Evolutionary conservation across 2,797 vertebrate species (phyloP), one percentile per base, ranked within the genome.

Genomic region (Salmo trutta): DNA sequence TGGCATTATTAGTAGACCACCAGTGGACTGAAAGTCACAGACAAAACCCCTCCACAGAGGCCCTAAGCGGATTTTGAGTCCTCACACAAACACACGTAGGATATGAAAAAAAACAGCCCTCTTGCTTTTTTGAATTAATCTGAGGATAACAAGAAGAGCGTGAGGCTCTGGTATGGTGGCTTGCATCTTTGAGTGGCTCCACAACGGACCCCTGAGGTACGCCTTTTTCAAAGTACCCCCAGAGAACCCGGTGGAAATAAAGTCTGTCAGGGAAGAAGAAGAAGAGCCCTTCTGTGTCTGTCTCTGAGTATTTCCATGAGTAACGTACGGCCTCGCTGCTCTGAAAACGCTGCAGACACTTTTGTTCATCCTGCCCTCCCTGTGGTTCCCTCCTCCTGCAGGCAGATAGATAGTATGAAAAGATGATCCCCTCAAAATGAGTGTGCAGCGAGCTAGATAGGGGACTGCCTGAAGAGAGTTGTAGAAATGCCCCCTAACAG

Each of bases 41-140:
- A 76, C 27, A 71, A 70, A 59, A 36, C 19, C n/a, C 31, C 73
- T 52, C 56, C 21, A 36, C 16, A 53, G 51, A 54, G n/a, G 16
- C 36, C 64, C 14, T 81, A n/a, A 81, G 52, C 31, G 31, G 78
- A 87, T 86, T 84, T 81, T 77, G 47, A 41, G 71, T 24, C 15
- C 71, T 56, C 71, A 10, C 21, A 27, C 70, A 71, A 5, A 59
- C 16, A 70, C 29, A 77, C 12, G 74, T 70, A 62, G 68, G 53
- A 81, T 75, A 66, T 80, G 73, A 77, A 67, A 72, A 72, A 72
- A n/a, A 2, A 1, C 62, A 79, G 56, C 31, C 15, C 10, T 41
- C 5, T n/a, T 68, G 21, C 41, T 21, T 27, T 31, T 72, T 71
- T 24, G 54, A 77, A 79, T 73, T 77, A 77, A 67, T 56, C 68